These are phyloP conservation scores for Cyprinodon variegatus DNA, from an alignment of 2,113 vertebrate genomes.

Conservation along the genomic window DNA sequence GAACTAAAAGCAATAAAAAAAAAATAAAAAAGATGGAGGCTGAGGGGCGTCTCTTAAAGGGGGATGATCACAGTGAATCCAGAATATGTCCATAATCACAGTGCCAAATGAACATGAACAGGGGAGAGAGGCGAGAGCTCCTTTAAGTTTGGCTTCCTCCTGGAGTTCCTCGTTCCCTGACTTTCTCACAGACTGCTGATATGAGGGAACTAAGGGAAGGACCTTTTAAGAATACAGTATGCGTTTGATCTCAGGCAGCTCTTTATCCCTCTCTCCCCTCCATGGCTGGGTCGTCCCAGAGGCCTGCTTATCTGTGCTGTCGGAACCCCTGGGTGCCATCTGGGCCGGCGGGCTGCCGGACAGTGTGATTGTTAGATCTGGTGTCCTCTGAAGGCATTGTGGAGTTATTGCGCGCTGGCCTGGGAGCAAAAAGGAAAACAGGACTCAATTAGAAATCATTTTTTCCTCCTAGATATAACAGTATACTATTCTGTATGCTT, in stretches of 20 bases:
- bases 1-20: constrained; percentile 47
- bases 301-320: constrained; percentile 90
- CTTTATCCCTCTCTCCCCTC: constrained; percentile 27
- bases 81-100: constrained; percentile 80
- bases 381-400: constrained; percentile 85
- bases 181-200: constrained; percentile 4
- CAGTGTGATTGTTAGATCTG: constrained; percentile 88
- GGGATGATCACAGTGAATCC: constrained; percentile 89
- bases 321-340: constrained; percentile 94
- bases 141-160: constrained; percentile 42
- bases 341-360: constrained; percentile 90
- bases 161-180: constrained; percentile 25
- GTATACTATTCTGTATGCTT: neutral
- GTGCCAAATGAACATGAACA: constrained; percentile 68
- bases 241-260: constrained; percentile 49
- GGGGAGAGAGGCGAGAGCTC: constrained; percentile 38
- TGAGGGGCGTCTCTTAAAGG: constrained; percentile 66
- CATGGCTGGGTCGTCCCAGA: constrained; percentile 40
- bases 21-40: constrained; percentile 21
- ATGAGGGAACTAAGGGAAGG: constrained; percentile 54
- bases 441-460: constrained; percentile 9
- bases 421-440: constrained; percentile 55
- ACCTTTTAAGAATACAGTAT: constrained; percentile 32
- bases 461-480: constrained; percentile 6
- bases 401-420: constrained; percentile 86